Base-by-base conservation (phyloP, 64 coral and sea anemone species). In the Actinia tenebrosa region DNA sequence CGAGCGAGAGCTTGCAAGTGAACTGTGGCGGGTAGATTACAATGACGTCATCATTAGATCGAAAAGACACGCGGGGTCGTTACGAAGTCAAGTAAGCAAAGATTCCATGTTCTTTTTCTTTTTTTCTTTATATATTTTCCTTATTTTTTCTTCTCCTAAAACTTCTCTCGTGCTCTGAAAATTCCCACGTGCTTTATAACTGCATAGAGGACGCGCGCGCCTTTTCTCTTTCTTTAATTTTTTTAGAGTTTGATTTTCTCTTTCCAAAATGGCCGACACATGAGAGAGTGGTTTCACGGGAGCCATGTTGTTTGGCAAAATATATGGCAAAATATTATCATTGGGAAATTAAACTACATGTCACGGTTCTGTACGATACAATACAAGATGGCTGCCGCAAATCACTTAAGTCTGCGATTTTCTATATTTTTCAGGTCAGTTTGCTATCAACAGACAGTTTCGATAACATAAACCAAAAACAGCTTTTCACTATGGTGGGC, bases 401-500 rank as follows among this genome's bases (percentile, higher is more conserved):
- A 30, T 37, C 9, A 16, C 13, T 4, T 1, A 11, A 58, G 0
- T 58, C 56, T 58, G 56, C 63, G 20, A 47, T 80, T 60, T 83
- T 42, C 77, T 17, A 19, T 64, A 19, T 64, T 85, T 85, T 84
- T 8, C 63, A 88, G 96, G 90, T 98, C 66, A 98, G 88, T 54
- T 66, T 90, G 54, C 75, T 94, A 64, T 95, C 93, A 25, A 62
- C 89, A 14, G 94, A 96, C 10, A 96, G 94, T 80, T 61, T 89
- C 55, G 88, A 89, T 64, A 89, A 96, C 27, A 80, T 96, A 42
- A 87, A 90, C 79, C 84, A 87, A 53, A 87, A 91, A 45, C 94
- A 96, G 55, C 80, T 96, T n/a, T 96, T 96, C n/a, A 93, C 94
- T 22, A 23, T 72, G 14, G 94, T 96, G 16, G 94, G 94, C 19